Evolutionary conservation across 2,113 vertebrate species (phyloP).

Genomic region (Otocyon megalotis): DNA sequence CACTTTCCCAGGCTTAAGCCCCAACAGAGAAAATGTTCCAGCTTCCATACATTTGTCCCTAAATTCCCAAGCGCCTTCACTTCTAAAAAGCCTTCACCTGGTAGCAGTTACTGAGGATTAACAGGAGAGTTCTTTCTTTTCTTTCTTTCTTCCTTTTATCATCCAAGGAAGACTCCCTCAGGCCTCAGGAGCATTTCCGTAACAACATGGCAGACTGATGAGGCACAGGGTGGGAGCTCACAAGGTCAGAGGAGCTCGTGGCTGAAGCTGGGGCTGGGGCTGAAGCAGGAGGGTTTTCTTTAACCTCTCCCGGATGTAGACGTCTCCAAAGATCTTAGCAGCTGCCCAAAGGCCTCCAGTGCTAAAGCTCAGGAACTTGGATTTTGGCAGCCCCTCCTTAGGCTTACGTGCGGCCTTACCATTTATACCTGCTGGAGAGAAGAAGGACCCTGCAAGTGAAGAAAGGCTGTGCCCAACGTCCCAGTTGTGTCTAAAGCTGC

Average conservation of each 20-base stretch:
- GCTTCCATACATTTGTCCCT: not conserved
- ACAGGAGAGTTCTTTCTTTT: not conserved
- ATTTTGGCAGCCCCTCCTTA: not conserved
- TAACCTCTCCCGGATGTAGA: not conserved
- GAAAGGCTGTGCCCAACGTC: not conserved
- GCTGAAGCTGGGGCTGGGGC: not conserved
- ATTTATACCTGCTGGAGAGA: not conserved
- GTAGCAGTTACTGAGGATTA: conserved; percentile 27
- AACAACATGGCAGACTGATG: not conserved
- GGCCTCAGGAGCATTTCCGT: not conserved
- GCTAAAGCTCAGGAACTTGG: not conserved
- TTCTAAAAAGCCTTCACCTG: conserved; percentile 20
- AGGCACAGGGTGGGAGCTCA: not conserved
- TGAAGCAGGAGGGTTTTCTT: not conserved
- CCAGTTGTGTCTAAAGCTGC: not conserved
- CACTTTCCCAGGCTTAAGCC: not conserved
- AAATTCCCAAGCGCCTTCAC: not conserved
- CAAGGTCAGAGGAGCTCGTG: not conserved
- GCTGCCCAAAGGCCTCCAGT: not conserved
- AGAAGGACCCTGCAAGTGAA: not conserved
- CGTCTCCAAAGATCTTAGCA: not conserved
- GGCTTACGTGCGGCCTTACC: not conserved
- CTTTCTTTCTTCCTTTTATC: not conserved
- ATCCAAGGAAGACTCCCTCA: not conserved
- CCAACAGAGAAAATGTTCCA: not conserved